Evolutionary conservation across 2,113 vertebrate genomes (phyloP).

Genomic region (Xiphophorus hellerii): DNA sequence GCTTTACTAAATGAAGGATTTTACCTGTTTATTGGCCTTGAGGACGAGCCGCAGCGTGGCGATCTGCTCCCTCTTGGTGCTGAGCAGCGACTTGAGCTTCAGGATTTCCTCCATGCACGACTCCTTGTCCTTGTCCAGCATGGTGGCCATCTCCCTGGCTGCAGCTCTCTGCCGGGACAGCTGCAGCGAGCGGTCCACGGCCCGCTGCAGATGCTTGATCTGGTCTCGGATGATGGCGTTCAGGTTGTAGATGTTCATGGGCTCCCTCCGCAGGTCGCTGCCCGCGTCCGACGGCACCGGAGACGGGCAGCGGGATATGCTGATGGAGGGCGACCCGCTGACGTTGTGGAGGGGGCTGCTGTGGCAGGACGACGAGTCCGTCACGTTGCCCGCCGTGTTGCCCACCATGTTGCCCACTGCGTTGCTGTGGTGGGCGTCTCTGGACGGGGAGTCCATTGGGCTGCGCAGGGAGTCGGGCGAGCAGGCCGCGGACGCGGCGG

Average conservation of each 20-base stretch:
- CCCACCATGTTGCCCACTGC: constrained; percentile 19
- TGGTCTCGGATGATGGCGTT: constrained; percentile 98
- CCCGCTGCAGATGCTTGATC: constrained; percentile 97
- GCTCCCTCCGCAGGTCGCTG: constrained; percentile 94
- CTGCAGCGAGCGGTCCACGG: constrained; percentile 94
- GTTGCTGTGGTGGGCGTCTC: constrained; percentile 58
- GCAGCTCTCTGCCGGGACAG: constrained; percentile 93
- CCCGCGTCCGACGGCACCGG: constrained; percentile 83
- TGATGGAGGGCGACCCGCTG: constrained; percentile 83
- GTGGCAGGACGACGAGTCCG: constrained; percentile 63
- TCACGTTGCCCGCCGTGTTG: constrained; percentile 42
- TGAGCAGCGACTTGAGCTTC: constrained; percentile 95
- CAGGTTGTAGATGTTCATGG: constrained; percentile 99
- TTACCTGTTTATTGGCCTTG: constrained; percentile 98
- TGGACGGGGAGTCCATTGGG: constrained; percentile 84
- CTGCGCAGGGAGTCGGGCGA: constrained; percentile 80
- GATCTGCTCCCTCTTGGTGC: constrained; percentile 97
- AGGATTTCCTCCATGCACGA: constrained; percentile 96
- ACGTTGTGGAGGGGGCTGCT: constrained; percentile 85
- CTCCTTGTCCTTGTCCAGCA: constrained; percentile 97
- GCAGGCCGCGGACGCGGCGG: constrained; percentile 74
- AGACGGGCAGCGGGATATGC: constrained; percentile 85
- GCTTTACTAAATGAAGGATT: not conserved
- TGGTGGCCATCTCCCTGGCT: constrained; percentile 89
- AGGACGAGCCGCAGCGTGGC: constrained; percentile 94